Percentiles rank a stretch among this genome's conserved stretches.
phyloP scores from a whole-genome alignment of 2,113 vertebrate species.

The Leuciscus idus region DNA sequence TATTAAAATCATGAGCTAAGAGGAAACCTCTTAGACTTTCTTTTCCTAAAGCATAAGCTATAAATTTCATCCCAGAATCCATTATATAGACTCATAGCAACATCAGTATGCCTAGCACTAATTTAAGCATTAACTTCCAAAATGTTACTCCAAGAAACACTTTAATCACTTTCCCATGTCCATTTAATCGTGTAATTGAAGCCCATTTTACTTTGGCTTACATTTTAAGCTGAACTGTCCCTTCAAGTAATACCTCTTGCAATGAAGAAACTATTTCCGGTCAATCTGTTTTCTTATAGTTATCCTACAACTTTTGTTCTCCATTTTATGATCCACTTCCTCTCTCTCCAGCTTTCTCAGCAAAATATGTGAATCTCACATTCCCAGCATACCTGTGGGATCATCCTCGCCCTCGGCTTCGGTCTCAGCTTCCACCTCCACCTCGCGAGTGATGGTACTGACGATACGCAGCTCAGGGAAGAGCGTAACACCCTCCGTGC shows the following conservation, averaged over 20 bases:
- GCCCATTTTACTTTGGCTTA: not conserved
- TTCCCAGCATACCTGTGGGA: conserved; percentile 81
- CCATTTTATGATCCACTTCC: conserved; percentile 13
- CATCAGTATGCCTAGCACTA: too few relatives aligned
- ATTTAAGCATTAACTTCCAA: too few relatives aligned
- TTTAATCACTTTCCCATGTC: too few relatives aligned
- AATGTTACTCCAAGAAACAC: too few relatives aligned
- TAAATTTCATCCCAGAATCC: too few relatives aligned
- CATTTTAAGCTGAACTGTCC: not conserved
- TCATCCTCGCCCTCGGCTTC: conserved; percentile 87
- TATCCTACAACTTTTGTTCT: not conserved
- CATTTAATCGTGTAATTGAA: too few relatives aligned
- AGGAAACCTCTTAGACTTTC: too few relatives aligned
- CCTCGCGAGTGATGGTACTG: conserved; percentile 94
- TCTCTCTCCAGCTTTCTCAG: not conserved
- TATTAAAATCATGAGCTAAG: too few relatives aligned
- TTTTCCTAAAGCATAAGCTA: too few relatives aligned
- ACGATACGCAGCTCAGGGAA: conserved; percentile 96
- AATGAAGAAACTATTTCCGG: not conserved
- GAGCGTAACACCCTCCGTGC: conserved; percentile 85
- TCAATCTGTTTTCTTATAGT: not conserved
- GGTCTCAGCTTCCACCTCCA: conserved; percentile 84
- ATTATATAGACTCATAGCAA: too few relatives aligned
- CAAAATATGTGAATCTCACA: not conserved
- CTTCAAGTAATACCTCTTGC: not conserved